These are phyloP conservation scores for Mactromeris polynyma DNA, from an alignment of 2,888 invertebrate genomes.

Conservation along the genomic window DNA sequence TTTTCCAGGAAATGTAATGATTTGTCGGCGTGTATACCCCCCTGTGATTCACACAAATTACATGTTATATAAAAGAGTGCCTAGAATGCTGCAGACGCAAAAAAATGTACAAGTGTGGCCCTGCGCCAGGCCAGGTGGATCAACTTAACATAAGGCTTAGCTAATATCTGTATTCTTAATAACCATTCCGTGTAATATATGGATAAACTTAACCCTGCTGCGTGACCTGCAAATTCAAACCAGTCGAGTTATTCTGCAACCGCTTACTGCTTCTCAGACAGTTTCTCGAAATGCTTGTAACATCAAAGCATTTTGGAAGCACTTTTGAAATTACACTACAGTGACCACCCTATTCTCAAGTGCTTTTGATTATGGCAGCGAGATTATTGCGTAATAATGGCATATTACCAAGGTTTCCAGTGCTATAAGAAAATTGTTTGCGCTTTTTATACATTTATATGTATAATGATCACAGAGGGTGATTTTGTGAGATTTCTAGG, in stretches of 20 bases:
- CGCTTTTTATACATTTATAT: slow-evolving; percentile 44
- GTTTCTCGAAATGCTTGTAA: slow-evolving; percentile 48
- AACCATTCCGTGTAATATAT: slow-evolving; percentile 54
- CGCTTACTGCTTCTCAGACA: slow-evolving; percentile 46
- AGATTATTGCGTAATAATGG: slow-evolving; percentile 63
- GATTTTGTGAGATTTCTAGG: slow-evolving; percentile 32
- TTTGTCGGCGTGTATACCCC: slow-evolving; percentile 28
- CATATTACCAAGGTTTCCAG: slow-evolving; percentile 43
- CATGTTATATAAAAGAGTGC: slow-evolving; percentile 29
- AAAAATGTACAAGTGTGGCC: slow-evolving; percentile 52
- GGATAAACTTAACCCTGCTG: slow-evolving; percentile 57
- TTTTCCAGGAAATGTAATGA: slow-evolving; percentile 46
- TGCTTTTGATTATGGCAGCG: slow-evolving; percentile 41
- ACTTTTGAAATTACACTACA: slow-evolving; percentile 56
- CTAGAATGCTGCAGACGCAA: slow-evolving; percentile 35
- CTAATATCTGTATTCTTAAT: slow-evolving; percentile 42
- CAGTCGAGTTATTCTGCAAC: slow-evolving; percentile 53
- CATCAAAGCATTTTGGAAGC: slow-evolving; percentile 58
- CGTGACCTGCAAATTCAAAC: slow-evolving; percentile 64
- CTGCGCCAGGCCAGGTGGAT: slow-evolving; percentile 68
- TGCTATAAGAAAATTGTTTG: slow-evolving; percentile 35
- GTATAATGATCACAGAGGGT: slow-evolving; percentile 44
- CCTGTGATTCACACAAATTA: slow-evolving; percentile 44
- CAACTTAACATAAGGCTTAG: slow-evolving; percentile 54
- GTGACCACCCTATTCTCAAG: slow-evolving; percentile 67